These are phyloP conservation scores for Cephus spinipes DNA, from an alignment of 2,888 invertebrate species.

Conservation along the genomic window DNA sequence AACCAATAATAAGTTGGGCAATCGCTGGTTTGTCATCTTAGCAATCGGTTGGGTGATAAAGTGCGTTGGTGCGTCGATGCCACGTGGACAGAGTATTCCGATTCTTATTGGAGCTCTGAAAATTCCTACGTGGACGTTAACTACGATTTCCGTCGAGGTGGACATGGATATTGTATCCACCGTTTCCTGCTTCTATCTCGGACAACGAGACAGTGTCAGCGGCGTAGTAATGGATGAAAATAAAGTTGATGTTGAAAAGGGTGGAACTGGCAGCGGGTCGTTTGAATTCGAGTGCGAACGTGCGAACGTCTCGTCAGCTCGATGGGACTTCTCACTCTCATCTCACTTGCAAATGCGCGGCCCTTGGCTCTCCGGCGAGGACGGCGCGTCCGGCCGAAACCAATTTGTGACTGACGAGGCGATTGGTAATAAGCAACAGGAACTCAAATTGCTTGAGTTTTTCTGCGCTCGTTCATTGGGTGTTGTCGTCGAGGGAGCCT, in stretches of 20 bases:
- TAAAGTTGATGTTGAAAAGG: no score
- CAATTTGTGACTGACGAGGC: slow-evolving; percentile 65
- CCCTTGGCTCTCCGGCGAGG: no score
- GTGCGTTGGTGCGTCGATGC: slow-evolving; percentile 28
- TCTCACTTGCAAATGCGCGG: slow-evolving; percentile 55
- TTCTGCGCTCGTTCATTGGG: slow-evolving; percentile 62
- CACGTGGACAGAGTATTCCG: no score
- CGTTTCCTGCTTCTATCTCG: no score
- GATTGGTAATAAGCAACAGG: slow-evolving; percentile 64
- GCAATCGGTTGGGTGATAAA: slow-evolving; percentile 55
- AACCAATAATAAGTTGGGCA: slow-evolving; percentile 65
- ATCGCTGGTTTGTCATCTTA: slow-evolving; percentile 64
- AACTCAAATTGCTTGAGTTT: slow-evolving; percentile 63
- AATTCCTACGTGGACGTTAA: no score
- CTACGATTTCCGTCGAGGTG: no score
- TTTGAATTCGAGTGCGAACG: no score
- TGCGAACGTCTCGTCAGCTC: slow-evolving; percentile 36
- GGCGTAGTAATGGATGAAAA: no score
- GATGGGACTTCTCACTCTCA: slow-evolving; percentile 37
- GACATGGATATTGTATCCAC: no score
- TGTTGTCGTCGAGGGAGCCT: slow-evolving; percentile 53
- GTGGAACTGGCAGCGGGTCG: no score
- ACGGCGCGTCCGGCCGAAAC: slow-evolving; percentile 40
- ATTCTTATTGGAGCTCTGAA: no score
- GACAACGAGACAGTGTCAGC: no score